Percentiles rank a stretch among this genome's conserved stretches.
phyloP scores from a whole-genome alignment of 2,888 invertebrate genomes.

The Acleris literana region DNA sequence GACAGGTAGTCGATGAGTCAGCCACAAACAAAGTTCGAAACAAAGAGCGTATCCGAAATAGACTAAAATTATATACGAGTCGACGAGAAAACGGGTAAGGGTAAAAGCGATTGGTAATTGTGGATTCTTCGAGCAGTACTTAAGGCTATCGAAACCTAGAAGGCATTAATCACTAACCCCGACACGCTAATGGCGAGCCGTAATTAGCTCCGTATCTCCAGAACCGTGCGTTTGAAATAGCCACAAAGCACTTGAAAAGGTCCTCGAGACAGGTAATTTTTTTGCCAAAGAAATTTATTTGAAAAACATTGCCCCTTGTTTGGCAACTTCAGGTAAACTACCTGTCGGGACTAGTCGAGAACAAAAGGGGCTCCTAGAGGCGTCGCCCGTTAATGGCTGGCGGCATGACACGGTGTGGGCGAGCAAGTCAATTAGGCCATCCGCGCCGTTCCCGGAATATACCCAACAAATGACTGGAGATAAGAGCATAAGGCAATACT shows the following conservation, averaged over 20 bases:
- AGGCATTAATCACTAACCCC: slow-evolving; percentile 64
- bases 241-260: slow-evolving; percentile 52
- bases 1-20: slow-evolving; percentile 77
- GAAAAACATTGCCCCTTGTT: slow-evolving; percentile 58
- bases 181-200: slow-evolving; percentile 63
- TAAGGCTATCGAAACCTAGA: slow-evolving; percentile 54
- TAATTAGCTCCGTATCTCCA: slow-evolving; percentile 58
- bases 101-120: slow-evolving; percentile 50
- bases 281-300: slow-evolving; percentile 46
- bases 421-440: slow-evolving; percentile 82
- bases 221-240: slow-evolving; percentile 60
- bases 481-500: slow-evolving; percentile 68
- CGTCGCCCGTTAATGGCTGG: slow-evolving; percentile 74
- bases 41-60: slow-evolving; percentile 45
- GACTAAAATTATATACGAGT: slow-evolving; percentile 39
- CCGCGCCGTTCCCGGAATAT: slow-evolving; percentile 82
- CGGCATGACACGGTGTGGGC: slow-evolving; percentile 78
- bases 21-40: slow-evolving; percentile 42
- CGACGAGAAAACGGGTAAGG: slow-evolving; percentile 49
- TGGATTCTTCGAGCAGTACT: slow-evolving; percentile 14
- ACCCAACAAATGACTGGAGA: slow-evolving; percentile 78
- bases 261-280: slow-evolving; percentile 63
- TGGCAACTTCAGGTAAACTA: slow-evolving; percentile 74
- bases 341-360: slow-evolving; percentile 69
- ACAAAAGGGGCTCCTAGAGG: slow-evolving; percentile 78